Conservation (phyloP, 2,888 invertebrate genomes). For the Clunio marinus region DNA sequence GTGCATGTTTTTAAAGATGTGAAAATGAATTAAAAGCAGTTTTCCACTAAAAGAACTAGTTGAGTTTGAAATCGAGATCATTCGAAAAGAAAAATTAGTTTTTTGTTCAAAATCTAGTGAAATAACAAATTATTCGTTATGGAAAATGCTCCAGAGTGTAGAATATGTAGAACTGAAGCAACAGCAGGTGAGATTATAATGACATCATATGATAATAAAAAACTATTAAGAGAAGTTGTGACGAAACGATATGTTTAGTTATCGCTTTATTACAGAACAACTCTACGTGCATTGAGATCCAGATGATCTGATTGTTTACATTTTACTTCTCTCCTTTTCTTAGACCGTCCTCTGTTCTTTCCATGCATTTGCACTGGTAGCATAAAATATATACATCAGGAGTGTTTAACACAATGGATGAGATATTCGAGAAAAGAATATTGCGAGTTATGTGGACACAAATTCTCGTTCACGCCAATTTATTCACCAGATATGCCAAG, state of each 20-base stretch:
- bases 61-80: not conserved
- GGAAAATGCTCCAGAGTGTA: constrained; percentile 22
- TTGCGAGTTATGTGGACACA: constrained; percentile 95
- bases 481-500: constrained; percentile 99
- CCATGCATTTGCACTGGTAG: constrained; percentile 99
- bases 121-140: not conserved
- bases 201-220: not conserved
- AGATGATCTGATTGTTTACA: not conserved
- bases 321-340: constrained; percentile 41
- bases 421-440: constrained; percentile 97
- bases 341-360: constrained; percentile 91
- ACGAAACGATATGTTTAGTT: not conserved
- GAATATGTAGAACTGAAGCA: constrained; percentile 30
- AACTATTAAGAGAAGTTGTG: not conserved
- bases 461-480: constrained; percentile 97
- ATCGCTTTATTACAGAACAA: constrained; percentile 13
- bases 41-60: too few relatives aligned
- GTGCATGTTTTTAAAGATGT: not conserved
- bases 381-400: constrained; percentile 98
- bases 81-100: not conserved
- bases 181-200: not conserved
- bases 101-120: not conserved
- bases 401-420: constrained; percentile 98
- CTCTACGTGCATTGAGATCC: not conserved
- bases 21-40: not conserved